These are phyloP conservation scores for Cichlasoma orientale DNA, from an alignment of 2,797 vertebrate genomes.

Conservation along the genomic window DNA sequence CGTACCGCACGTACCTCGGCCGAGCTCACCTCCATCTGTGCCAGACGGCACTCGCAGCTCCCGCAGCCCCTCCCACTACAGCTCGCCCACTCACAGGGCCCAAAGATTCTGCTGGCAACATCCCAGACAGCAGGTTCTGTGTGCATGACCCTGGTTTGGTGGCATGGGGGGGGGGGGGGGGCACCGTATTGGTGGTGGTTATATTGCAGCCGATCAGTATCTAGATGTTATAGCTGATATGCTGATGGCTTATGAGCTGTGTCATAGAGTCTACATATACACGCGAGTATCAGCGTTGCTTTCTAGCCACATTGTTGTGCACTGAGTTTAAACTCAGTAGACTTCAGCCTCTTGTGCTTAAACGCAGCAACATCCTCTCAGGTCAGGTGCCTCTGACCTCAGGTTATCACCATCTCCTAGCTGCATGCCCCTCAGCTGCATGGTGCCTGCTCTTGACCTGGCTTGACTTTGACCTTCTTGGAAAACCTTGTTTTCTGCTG, in stretches of 20 bases:
- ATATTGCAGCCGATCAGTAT: background rate
- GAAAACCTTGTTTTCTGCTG: background rate
- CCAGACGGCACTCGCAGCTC: background rate
- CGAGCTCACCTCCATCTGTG: background rate
- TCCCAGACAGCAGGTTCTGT: background rate
- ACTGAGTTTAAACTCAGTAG: rapidly evolving
- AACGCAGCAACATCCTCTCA: background rate
- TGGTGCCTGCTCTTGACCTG: background rate
- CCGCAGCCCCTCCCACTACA: background rate
- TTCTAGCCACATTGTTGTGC: background rate
- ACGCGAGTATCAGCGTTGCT: background rate
- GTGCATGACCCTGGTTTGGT: background rate
- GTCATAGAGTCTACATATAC: too few relatives aligned
- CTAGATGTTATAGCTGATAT: too few relatives aligned
- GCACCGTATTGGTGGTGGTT: too few relatives aligned
- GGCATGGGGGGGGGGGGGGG: too few relatives aligned
- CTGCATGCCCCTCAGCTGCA: background rate
- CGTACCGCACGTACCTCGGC: background rate
- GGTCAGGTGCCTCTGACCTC: background rate
- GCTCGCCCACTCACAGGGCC: background rate
- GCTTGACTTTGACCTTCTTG: background rate
- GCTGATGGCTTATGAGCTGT: background rate
- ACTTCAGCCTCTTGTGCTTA: background rate
- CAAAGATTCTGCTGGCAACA: background rate
- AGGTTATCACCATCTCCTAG: background rate